Conservation (phyloP, 2,113 vertebrate genomes). For the Neodontobutis hainanensis region DNA sequence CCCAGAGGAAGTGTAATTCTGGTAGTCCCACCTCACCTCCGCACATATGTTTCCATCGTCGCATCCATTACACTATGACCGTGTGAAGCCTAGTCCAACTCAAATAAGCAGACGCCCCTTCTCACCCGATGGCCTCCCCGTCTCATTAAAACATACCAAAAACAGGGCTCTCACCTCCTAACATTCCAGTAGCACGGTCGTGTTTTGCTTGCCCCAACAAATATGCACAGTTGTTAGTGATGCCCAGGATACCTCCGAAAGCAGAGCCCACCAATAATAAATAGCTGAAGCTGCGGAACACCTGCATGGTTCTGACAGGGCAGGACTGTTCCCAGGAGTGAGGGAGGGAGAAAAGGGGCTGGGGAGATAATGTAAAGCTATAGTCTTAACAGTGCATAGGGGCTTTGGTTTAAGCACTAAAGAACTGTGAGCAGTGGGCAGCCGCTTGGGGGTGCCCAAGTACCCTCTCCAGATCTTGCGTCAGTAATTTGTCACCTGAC, state of each 20-base stretch:
- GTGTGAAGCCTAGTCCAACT: slow-evolving; percentile 82
- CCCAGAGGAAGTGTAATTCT: slow-evolving; percentile 46
- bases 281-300: slow-evolving; percentile 85
- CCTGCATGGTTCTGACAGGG: slow-evolving; percentile 83
- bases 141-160: slow-evolving; percentile 67
- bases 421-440: too few species aligned
- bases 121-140: slow-evolving; percentile 24
- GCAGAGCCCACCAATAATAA: slow-evolving; percentile 83
- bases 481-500: too few species aligned
- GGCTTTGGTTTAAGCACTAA: too few species aligned
- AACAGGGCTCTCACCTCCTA: slow-evolving; percentile 72
- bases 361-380: not conserved
- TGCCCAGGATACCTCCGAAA: slow-evolving; percentile 79
- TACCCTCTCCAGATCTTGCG: too few species aligned
- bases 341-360: not conserved
- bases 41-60: slow-evolving; percentile 71
- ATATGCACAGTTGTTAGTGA: slow-evolving; percentile 84
- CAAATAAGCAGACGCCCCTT: slow-evolving; percentile 79
- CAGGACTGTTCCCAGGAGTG: slow-evolving; percentile 78
- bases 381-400: too few species aligned
- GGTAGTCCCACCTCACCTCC: slow-evolving; percentile 66
- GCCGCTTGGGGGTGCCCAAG: too few species aligned
- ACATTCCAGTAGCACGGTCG: slow-evolving; percentile 72
- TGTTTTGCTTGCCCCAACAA: slow-evolving; percentile 89
- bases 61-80: slow-evolving; percentile 64